Conservation (phyloP, 2,113 vertebrate species). For the Passer domesticus region DNA sequence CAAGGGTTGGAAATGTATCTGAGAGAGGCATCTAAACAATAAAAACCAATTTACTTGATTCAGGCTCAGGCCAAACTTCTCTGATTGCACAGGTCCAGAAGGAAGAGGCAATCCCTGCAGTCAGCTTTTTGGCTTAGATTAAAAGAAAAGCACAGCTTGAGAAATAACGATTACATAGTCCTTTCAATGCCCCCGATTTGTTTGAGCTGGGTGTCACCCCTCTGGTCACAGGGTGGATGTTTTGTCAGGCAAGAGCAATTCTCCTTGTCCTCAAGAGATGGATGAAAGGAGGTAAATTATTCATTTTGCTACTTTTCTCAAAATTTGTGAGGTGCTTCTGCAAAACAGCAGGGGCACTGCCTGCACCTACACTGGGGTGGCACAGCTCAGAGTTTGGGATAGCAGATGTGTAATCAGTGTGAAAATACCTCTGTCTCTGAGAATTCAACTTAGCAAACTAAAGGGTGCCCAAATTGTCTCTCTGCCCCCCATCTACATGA, state of each 20-base stretch:
- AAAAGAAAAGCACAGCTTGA: not conserved
- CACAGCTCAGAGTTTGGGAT: not conserved
- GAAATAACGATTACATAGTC: not conserved
- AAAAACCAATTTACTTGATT: conserved; percentile 5
- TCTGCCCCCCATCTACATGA: rapidly evolving
- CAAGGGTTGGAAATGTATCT: not conserved
- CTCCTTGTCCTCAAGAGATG: not conserved
- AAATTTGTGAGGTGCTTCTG: not conserved
- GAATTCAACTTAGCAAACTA: not conserved
- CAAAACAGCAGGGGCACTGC: not conserved
- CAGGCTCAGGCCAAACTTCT: not conserved
- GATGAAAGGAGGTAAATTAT: not conserved
- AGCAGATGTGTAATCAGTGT: not conserved
- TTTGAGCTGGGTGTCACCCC: not conserved
- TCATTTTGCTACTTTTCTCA: not conserved
- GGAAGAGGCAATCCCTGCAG: not conserved
- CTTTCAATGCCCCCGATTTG: not conserved
- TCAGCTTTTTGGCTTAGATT: not conserved
- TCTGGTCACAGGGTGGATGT: not conserved
- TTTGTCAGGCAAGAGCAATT: not conserved
- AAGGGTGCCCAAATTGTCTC: not conserved
- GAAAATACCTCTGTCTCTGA: not conserved
- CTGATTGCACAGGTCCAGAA: not conserved
- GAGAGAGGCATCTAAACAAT: not conserved
- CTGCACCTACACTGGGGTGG: rapidly evolving